Percentiles rank a stretch among this genome's conserved stretches.
phyloP scores from a whole-genome alignment of 2,888 invertebrate genomes.

The Macropis europaea region DNA sequence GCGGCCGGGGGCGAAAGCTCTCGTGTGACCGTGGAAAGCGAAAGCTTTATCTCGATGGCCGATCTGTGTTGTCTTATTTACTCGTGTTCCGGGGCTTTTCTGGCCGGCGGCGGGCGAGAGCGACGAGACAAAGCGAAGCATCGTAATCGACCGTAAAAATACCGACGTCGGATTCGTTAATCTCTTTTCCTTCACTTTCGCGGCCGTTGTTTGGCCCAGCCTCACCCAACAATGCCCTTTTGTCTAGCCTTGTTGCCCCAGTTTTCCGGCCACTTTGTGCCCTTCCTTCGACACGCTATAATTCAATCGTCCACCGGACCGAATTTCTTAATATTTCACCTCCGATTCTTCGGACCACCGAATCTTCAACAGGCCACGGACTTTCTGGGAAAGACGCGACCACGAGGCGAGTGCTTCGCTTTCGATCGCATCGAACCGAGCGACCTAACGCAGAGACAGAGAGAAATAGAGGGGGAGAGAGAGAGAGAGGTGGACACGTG shows the following conservation, averaged over 20 bases:
- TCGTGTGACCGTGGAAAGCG: slow-evolving; percentile 18
- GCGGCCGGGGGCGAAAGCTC: too few relatives aligned
- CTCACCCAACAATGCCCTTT: slow-evolving; percentile 54
- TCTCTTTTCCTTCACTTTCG: slow-evolving; percentile 65
- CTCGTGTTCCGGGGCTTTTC: slow-evolving; percentile 45
- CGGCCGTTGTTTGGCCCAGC: slow-evolving; percentile 52
- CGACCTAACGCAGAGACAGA: neutral
- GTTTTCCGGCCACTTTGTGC: slow-evolving; percentile 40
- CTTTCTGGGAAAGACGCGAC: too few relatives aligned
- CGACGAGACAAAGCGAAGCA: slow-evolving; percentile 56
- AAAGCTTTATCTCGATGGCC: slow-evolving; percentile 39
- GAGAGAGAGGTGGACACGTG: slow-evolving; percentile 64
- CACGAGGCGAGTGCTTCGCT: too few relatives aligned
- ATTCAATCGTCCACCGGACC: slow-evolving; percentile 46
- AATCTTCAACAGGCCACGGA: too few relatives aligned
- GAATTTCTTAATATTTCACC: slow-evolving; percentile 24
- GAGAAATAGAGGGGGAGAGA: slow-evolving; percentile 30
- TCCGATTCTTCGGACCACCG: neutral
- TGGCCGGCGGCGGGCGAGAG: slow-evolving; percentile 7
- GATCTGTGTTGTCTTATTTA: slow-evolving; percentile 68
- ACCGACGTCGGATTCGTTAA: slow-evolving; percentile 70
- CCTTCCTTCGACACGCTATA: slow-evolving; percentile 23
- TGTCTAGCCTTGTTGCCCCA: slow-evolving; percentile 54
- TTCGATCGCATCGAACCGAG: slow-evolving; percentile 62
- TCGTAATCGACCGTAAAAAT: slow-evolving; percentile 72